A percentile compares a stretch with the other conserved stretches of the same genome.
Evolutionary conservation across 1,140 invertebrate species (phyloP).

Genomic region (Mesaphorura yosii): DNA sequence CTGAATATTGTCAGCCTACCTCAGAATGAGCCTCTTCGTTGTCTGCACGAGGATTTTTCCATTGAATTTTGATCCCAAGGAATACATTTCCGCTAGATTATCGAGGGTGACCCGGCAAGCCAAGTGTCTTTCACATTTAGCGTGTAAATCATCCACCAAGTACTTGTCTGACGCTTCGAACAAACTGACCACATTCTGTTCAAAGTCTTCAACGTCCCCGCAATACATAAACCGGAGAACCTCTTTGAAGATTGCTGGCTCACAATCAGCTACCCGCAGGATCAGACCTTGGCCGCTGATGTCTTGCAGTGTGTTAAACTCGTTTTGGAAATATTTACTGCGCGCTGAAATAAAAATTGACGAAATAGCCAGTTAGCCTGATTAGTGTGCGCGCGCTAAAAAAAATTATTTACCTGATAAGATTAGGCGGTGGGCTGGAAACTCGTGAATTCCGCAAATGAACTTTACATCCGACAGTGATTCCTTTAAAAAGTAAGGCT

Average conservation of each 20-base stretch:
- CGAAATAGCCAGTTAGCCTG: neutral
- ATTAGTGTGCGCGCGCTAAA: neutral
- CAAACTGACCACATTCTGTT: conserved; percentile 6
- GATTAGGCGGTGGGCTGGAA: conserved; percentile 19
- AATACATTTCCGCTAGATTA: conserved; percentile 23
- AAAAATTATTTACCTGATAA: conserved; percentile 13
- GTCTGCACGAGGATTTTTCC: conserved; percentile 6
- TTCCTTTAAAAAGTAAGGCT: conserved; percentile 7
- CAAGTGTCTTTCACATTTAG: conserved; percentile 18
- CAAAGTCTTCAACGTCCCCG: conserved; percentile 13
- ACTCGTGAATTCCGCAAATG: conserved; percentile 6
- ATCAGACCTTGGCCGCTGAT: conserved; percentile 13
- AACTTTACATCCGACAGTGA: conserved; percentile 14
- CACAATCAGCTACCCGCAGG: conserved; percentile 14
- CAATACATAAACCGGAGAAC: conserved; percentile 21
- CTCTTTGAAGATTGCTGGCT: conserved; percentile 8
- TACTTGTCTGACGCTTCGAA: conserved; percentile 23
- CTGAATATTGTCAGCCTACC: conserved; percentile 13
- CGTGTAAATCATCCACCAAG: conserved; percentile 14
- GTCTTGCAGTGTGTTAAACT: conserved; percentile 12
- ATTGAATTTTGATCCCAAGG: conserved; percentile 15
- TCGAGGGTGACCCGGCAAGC: conserved; percentile 6
- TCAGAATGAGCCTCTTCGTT: conserved; percentile 19
- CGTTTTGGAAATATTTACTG: conserved; percentile 14
- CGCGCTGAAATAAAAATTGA: conserved; percentile 8